Evolutionary conservation across 1,140 invertebrate species (phyloP), one percentile per base, ranked within the genome.

Genomic region (Lutraria rhynchaena): DNA sequence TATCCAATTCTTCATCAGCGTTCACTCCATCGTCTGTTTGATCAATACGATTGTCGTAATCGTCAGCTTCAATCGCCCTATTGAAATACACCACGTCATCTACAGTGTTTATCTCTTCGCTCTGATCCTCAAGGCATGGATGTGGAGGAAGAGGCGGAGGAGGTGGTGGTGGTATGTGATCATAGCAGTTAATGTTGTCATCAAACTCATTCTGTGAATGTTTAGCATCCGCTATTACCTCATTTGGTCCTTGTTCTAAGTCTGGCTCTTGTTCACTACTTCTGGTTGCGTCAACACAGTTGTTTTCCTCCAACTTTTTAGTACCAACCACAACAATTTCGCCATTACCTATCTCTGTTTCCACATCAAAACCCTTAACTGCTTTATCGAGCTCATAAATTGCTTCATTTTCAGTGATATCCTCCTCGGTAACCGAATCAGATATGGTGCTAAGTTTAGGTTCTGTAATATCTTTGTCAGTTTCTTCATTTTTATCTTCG

Each of bases 311-410:
- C n/a, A 17, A 15, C n/a, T n/a, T 33, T 9, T 15, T 49, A 15
- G 5, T 65, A 7, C 41, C 4, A 41, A 11, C 5, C 1, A 65
- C 1, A 24, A 41, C 37, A 4, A 65, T 24, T 22, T 65, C 61
- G 13, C 61, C 61, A 31, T 70, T 46, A 35, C 67, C 67, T 13
- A 9, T 31, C 0, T 51, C 53, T 22, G 46, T 37, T 24, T 57
- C 69, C 13, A 55, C 69, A 55, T 71, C 69, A 35, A 22, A 57
- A 9, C 31, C 69, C 37, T 71, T 57, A 11, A 71, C 69, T 22
- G 53, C 69, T 24, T 71, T 71, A 57, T 71, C 49, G 15, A 71
- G 27, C 22, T 53, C 69, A 55, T 71, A 71, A 37, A 71, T 57
- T 4, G 49, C 69, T 57, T 41, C 29, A 3, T 55, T 57, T 57